A percentile compares a stretch with the other conserved stretches of the same genome.
Evolutionary conservation across 2,797 vertebrate genomes (phyloP).

Genomic region (Chaetodon trifasciatus): DNA sequence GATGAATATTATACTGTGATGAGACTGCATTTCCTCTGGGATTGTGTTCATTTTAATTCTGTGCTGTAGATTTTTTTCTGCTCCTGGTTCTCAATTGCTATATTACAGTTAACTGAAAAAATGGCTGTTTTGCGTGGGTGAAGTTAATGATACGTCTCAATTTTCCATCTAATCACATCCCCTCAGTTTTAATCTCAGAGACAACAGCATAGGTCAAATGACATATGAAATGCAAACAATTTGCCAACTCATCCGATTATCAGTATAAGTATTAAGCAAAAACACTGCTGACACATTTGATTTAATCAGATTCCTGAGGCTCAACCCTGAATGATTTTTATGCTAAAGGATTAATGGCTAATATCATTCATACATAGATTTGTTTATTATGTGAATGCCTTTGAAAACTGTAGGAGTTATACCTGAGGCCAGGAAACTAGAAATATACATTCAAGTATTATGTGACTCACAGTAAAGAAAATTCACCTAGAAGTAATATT

Average conservation of each 20-base stretch:
- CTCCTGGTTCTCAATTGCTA: not conserved
- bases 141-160: not conserved
- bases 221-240: not conserved
- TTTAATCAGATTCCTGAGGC: not conserved
- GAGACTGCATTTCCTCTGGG: not conserved
- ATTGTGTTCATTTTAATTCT: not conserved
- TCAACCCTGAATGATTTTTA: not conserved
- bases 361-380: not conserved
- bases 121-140: not conserved
- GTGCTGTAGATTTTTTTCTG: not conserved
- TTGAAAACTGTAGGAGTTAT: not conserved
- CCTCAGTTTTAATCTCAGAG: not conserved
- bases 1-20: conserved; percentile 6
- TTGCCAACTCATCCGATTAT: not conserved
- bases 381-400: not conserved
- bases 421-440: not conserved
- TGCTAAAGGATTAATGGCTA: not conserved
- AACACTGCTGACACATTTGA: not conserved
- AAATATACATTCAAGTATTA: not conserved
- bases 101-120: conserved; percentile 6
- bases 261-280: not conserved
- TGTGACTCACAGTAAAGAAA: not conserved
- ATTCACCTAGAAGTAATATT: not conserved
- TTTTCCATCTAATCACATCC: not conserved
- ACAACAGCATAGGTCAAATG: not conserved